phyloP scores from a whole-genome alignment of 1,140 invertebrate genomes.

The Meloidogyne hapla region DNA sequence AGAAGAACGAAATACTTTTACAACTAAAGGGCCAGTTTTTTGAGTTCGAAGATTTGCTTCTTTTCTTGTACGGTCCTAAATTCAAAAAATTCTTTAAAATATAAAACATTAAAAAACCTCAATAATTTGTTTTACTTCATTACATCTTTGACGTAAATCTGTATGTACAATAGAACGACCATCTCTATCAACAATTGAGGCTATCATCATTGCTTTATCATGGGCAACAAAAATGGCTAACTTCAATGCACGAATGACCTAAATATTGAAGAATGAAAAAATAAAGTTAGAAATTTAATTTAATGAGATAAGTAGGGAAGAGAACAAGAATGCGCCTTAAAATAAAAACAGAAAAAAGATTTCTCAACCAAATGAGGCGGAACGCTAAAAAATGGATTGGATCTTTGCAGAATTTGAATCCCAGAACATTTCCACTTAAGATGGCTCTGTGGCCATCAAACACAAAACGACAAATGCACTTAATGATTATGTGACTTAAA shows the following conservation, averaged over 20 bases:
- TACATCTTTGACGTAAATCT: slow-evolving; percentile 47
- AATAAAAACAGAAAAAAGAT: too few relatives aligned
- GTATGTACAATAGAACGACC: slow-evolving; percentile 50
- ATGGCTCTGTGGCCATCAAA: too few relatives aligned
- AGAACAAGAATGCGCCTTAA: too few relatives aligned
- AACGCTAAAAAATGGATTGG: too few relatives aligned
- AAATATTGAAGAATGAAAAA: slow-evolving; percentile 2
- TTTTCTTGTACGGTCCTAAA: slow-evolving; percentile 47
- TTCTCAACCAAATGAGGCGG: too few relatives aligned
- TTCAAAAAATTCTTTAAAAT: not conserved
- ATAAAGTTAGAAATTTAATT: too few relatives aligned
- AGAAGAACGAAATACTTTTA: slow-evolving; percentile 47
- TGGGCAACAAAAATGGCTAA: slow-evolving; percentile 41
- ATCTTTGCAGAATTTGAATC: too few relatives aligned
- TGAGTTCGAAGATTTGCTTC: slow-evolving; percentile 56
- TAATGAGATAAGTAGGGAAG: too few relatives aligned
- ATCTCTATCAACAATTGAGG: slow-evolving; percentile 62
- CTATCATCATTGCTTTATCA: slow-evolving; percentile 56
- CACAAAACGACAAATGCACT: too few relatives aligned
- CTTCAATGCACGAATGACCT: slow-evolving; percentile 58
- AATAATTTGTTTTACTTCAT: slow-evolving; percentile 46
- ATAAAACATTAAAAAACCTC: slow-evolving; percentile 37
- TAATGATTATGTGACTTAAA: too few relatives aligned
- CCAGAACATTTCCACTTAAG: too few relatives aligned
- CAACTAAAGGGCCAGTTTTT: slow-evolving; percentile 52